Conservation (phyloP, 2,113 vertebrate species). For the Arothron firmamentum region DNA sequence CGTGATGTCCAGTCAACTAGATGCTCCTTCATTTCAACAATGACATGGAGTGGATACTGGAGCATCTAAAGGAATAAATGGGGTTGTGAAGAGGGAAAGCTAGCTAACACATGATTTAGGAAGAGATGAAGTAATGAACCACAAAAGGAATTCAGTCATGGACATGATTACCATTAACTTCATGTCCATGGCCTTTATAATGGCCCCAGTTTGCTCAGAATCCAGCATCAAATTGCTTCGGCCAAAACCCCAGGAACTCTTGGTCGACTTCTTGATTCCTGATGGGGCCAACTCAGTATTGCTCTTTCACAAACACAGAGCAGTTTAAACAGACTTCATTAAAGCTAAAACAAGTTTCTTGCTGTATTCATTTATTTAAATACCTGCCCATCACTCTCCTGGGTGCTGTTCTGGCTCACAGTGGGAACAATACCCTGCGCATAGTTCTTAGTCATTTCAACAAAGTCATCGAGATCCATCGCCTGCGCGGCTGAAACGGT, state of each 20-base stretch:
- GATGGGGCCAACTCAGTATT: slow-evolving; percentile 38
- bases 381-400: slow-evolving; percentile 23
- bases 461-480: slow-evolving; percentile 90
- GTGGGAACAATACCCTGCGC: slow-evolving; percentile 83
- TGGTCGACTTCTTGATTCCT: slow-evolving; percentile 41
- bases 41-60: slow-evolving; percentile 85
- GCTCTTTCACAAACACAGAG: slow-evolving; percentile 9
- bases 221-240: slow-evolving; percentile 59
- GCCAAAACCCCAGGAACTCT: slow-evolving; percentile 61
- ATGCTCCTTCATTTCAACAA: slow-evolving; percentile 89
- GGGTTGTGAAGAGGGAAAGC: neutral
- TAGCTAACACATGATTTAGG: neutral
- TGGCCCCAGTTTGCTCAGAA: slow-evolving; percentile 42
- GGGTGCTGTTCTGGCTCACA: slow-evolving; percentile 50
- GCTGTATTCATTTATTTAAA: neutral
- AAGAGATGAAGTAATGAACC: neutral
- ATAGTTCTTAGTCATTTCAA: slow-evolving; percentile 93
- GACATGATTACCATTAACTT: slow-evolving; percentile 60
- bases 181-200: slow-evolving; percentile 70
- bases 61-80: slow-evolving; percentile 74
- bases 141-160: neutral
- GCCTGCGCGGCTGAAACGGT: slow-evolving; percentile 74
- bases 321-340: neutral
- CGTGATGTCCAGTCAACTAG: slow-evolving; percentile 91
- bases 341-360: neutral